Evolutionary conservation across 2,113 vertebrate genomes (phyloP), one percentile per base, ranked within the genome.

Genomic region (Gymnarchus niloticus): DNA sequence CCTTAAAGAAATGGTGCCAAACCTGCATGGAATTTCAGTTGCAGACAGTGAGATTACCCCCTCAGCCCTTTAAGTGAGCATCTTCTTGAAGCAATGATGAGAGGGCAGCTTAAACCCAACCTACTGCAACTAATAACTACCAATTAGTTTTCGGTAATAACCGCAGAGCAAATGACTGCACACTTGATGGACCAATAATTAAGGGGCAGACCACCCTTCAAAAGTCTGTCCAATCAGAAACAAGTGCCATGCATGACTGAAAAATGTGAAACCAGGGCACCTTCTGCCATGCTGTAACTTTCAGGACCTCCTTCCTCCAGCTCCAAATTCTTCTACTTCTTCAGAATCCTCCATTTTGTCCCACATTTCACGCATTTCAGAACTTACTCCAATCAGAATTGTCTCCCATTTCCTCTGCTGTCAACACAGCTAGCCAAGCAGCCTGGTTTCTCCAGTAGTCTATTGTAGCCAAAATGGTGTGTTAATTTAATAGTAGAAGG

Each of bases 181-280:
- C 59, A 76, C 7, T 3, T 76, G 51, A 83, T 83, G 49, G 81
- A 28, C 33, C 59, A 8, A 81, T 86, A 86, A 86, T 86, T 86
- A 49, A 25, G 49, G 52, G 51, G 21, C 48, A 83, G 81, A 65
- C 51, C 28, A 54, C 12, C 51, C 81, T 37, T 52, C n/a, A 56
- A 82, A 52, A 2, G 28, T n/a, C 25, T 5, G 14, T 52, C 46
- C 46, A 51, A 4, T 80, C 21, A 51, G 77, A 81, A 10, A 81
- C 44, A 49, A 23, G 44, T 80, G n/a, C 49, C 77, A 49, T 80
- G 77, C 49, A 44, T 41, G 77, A 80, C 46, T 57, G 56, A 12
- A 17, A 57, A 4, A 80, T 25, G n/a, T 14, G 19, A 21, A 4
- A 25, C 3, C 77, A 80, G 21, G n/a, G 41, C 23, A 4, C 7